Evolutionary conservation across 2,888 invertebrate species (phyloP), one percentile per base, ranked within the genome.

Genomic region (Tinea pellionella): DNA sequence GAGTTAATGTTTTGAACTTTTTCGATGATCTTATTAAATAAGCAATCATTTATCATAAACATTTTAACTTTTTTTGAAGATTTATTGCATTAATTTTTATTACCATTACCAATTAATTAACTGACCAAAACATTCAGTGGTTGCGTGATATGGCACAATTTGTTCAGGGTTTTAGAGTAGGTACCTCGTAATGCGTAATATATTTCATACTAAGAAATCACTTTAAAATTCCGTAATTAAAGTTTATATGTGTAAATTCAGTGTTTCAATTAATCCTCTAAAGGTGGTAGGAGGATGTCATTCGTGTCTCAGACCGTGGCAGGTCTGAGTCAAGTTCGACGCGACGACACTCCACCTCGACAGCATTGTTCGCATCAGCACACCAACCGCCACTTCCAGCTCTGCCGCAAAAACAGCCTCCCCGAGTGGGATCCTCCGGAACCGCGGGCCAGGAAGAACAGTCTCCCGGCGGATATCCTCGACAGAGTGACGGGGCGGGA

Each of bases 251-350:
- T 24, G 6, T 41, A 41, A 41, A 41, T n/a, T n/a, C 41, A n/a
- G 41, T 13, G 53, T 24, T 24, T 1, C 9, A 42, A 42, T 42
- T 59, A 41, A 59, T 59, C 24, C 30, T 24, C 59, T 30, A 55
- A 55, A 55, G 29, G 24, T 55, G 24, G 18, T 61, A 63, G 65
- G 69, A 66, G 18, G 68, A 89, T 89, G 89, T 88, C 89, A 65
- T 89, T 89, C 77, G 86, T 89, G 65, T 89, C 89, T 42, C 89
- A 89, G 83, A 89, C 89, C 43, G 89, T 88, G 62, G 89, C 89
- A 19, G 88, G 88, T 51, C 74, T 89, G 72, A 86, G 85, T 67
- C 84, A 86, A 66, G 69, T 79, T 41, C 72, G 82, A 8, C 80
- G 83, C n/a, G 80, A 83, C 61, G 84, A 86, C 37, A 73, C 74